Percentiles rank a stretch among this genome's conserved stretches.
These are phyloP conservation scores for Aramus guarauna DNA, from an alignment of 2,113 vertebrate species.

Conservation along the genomic window DNA sequence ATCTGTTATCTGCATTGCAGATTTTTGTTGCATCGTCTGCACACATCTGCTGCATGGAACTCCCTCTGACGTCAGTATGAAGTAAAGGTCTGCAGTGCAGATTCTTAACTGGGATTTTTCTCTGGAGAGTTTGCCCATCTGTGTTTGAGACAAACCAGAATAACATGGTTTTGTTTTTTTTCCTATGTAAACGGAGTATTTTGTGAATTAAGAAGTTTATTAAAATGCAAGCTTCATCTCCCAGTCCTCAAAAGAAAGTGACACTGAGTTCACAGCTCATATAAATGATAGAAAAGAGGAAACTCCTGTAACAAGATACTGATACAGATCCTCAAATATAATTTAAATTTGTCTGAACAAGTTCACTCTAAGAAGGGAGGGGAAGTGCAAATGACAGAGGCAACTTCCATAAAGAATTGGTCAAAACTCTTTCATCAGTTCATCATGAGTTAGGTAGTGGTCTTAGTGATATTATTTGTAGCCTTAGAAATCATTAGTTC, in stretches of 20 bases:
- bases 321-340: background rate
- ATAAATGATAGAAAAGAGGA: background rate
- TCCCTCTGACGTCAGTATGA: background rate
- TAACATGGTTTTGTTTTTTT: background rate
- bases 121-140: background rate
- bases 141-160: background rate
- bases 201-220: background rate
- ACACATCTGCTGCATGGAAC: background rate
- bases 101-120: background rate
- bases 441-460: background rate
- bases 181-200: background rate
- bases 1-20: constrained; percentile 11
- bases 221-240: background rate
- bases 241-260: background rate
- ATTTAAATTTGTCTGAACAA: background rate
- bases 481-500: background rate
- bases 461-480: background rate
- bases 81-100: background rate
- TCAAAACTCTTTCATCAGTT: background rate
- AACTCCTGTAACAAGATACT: background rate
- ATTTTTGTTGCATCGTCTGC: background rate
- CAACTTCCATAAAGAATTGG: background rate
- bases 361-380: background rate
- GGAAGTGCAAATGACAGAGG: background rate
- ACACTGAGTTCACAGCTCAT: background rate